phyloP scores from a whole-genome alignment of 2,113 vertebrate genomes.

The Larimichthys polyactis region DNA sequence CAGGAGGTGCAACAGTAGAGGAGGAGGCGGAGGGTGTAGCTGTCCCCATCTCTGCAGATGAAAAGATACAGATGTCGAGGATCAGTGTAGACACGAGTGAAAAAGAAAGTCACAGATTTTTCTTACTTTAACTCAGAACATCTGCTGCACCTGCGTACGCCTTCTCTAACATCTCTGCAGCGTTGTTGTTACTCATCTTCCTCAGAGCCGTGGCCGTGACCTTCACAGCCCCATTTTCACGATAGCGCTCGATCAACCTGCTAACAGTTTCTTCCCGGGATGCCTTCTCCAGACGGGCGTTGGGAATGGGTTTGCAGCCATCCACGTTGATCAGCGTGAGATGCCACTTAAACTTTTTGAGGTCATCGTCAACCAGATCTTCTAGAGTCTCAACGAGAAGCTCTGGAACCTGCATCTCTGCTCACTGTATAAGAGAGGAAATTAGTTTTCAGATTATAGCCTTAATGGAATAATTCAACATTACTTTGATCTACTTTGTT shows the following conservation, averaged over 20 bases:
- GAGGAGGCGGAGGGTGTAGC: too few species aligned
- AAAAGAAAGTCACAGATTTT: background rate
- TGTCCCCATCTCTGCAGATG: too few species aligned
- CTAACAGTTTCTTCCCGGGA: background rate
- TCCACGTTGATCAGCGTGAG: background rate
- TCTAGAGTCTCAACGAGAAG: conserved; percentile 32
- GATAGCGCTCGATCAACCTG: conserved; percentile 15
- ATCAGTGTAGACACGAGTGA: too few species aligned
- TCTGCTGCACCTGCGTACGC: background rate
- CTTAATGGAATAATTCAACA: too few species aligned
- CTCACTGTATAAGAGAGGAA: too few species aligned
- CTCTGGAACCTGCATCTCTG: background rate
- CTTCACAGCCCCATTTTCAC: background rate
- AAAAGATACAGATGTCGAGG: too few species aligned
- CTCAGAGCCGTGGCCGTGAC: conserved; percentile 7
- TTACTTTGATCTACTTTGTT: too few species aligned
- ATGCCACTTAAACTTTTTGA: conserved; percentile 36
- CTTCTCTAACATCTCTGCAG: background rate
- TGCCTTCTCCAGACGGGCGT: background rate
- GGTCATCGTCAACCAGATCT: background rate
- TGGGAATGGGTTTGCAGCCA: background rate
- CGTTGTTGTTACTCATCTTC: conserved; percentile 19
- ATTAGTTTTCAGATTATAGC: too few species aligned
- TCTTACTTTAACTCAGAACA: too few species aligned
- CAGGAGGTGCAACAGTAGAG: too few species aligned